Percentiles rank a stretch among this genome's conserved stretches.
These are phyloP conservation scores for Glyphotaelius pellucidus DNA, from an alignment of 2,888 invertebrate genomes.

Conservation along the genomic window DNA sequence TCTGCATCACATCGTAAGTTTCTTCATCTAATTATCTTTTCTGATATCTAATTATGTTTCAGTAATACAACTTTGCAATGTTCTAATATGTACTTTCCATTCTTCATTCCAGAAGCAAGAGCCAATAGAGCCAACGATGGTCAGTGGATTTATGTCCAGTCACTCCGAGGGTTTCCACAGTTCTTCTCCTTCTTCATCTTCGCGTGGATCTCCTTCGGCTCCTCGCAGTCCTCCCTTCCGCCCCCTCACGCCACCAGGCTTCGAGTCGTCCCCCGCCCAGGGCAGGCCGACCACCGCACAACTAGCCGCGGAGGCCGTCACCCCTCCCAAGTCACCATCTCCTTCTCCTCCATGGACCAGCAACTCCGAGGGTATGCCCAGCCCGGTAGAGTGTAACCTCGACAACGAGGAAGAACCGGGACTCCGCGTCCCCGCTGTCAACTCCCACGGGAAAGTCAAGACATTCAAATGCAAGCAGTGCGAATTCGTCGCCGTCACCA, in stretches of 20 bases:
- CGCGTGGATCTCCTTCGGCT: slow-evolving; percentile 75
- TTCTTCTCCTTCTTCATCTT: slow-evolving; percentile 79
- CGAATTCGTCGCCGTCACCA: slow-evolving; percentile 88
- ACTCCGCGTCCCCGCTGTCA: slow-evolving; percentile 81
- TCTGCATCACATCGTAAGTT: slow-evolving; percentile 64
- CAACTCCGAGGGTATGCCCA: slow-evolving; percentile 59
- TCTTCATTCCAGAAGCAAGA: slow-evolving; percentile 77
- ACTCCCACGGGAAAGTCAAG: slow-evolving; percentile 90
- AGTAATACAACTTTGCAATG: not conserved
- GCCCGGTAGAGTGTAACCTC: slow-evolving; percentile 56
- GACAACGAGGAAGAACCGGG: slow-evolving; percentile 80
- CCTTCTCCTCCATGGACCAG: slow-evolving; percentile 67
- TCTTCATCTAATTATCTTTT: not conserved
- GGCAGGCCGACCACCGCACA: slow-evolving; percentile 70
- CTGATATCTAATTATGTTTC: not conserved
- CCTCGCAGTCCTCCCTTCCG: slow-evolving; percentile 74
- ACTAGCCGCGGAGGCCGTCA: slow-evolving; percentile 71
- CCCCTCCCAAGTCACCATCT: slow-evolving; percentile 75
- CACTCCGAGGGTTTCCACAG: slow-evolving; percentile 80
- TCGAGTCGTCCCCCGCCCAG: slow-evolving; percentile 72
- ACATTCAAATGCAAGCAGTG: slow-evolving; percentile 96
- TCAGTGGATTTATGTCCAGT: slow-evolving; percentile 78
- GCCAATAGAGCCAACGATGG: slow-evolving; percentile 73
- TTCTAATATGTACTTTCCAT: not conserved
- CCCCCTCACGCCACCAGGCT: slow-evolving; percentile 80